phyloP scores from a whole-genome alignment of 2,113 vertebrate species.

The Menidia beryllina region DNA sequence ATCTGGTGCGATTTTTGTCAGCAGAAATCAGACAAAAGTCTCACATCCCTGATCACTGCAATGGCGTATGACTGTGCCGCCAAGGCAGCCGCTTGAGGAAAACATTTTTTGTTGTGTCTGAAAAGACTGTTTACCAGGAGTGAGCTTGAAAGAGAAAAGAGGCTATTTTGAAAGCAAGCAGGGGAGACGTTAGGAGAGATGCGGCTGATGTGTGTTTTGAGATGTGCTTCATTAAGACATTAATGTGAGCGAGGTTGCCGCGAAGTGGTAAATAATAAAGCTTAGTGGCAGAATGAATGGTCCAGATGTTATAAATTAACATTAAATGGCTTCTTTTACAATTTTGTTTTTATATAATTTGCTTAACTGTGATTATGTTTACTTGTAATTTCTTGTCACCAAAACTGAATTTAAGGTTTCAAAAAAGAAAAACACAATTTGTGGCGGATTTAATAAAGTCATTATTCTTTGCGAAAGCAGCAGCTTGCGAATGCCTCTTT shows the following conservation, averaged over 20 bases:
- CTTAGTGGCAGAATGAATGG: constrained; percentile 17
- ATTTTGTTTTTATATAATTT: constrained; percentile 20
- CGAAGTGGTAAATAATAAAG: constrained; percentile 51
- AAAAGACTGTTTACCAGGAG: background rate
- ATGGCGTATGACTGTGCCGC: background rate
- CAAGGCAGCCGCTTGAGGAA: background rate
- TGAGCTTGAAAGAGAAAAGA: constrained; percentile 1
- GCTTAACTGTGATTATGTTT: constrained; percentile 20
- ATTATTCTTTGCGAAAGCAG: constrained; percentile 6
- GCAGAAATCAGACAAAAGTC: constrained; percentile 1
- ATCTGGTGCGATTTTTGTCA: background rate
- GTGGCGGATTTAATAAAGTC: constrained; percentile 5
- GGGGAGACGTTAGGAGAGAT: background rate
- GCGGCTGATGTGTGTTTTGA: constrained; percentile 13
- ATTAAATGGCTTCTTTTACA: background rate
- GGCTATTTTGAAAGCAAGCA: background rate
- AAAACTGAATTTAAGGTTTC: too few species aligned
- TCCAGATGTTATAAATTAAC: constrained; percentile 35
- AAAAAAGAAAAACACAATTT: background rate
- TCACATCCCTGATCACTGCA: background rate
- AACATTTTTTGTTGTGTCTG: constrained; percentile 8
- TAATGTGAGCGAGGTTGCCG: constrained; percentile 22
- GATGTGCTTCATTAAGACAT: constrained; percentile 42
- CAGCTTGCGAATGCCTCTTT: constrained; percentile 18
- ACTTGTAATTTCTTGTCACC: background rate